A percentile compares a stretch with the other conserved stretches of the same genome.
phyloP scores from a whole-genome alignment of 2,888 invertebrate genomes.

The Congeria kusceri region DNA sequence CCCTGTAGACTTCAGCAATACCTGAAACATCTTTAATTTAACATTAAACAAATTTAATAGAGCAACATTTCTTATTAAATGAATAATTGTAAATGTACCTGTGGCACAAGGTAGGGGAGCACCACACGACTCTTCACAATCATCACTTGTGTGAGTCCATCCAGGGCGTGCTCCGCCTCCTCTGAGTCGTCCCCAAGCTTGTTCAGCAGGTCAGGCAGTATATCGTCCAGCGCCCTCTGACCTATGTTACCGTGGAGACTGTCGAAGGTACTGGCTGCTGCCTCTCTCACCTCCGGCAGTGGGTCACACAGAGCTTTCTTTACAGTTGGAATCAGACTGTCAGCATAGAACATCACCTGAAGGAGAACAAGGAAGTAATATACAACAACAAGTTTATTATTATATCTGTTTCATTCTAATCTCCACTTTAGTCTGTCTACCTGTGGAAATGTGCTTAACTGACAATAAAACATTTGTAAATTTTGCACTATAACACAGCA shows the following conservation, averaged over 20 bases:
- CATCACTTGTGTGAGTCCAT: conserved; percentile 98
- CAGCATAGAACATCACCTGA: conserved; percentile 91
- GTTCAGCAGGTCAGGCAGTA: conserved; percentile 95
- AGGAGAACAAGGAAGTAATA: not conserved
- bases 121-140: conserved; percentile 97
- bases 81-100: conserved; percentile 73
- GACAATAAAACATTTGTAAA: no score
- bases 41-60: no score
- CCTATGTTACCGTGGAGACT: conserved; percentile 97
- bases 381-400: no score
- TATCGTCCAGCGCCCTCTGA: conserved; percentile 97
- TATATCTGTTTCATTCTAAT: no score
- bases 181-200: conserved; percentile 91
- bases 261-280: conserved; percentile 98
- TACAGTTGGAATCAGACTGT: conserved; percentile 96
- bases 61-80: no score
- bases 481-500: no score
- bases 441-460: no score
- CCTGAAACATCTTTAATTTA: no score
- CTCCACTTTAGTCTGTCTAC: no score
- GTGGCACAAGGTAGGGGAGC: conserved; percentile 97
- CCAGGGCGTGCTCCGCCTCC: conserved; percentile 95
- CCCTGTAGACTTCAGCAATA: no score
- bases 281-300: conserved; percentile 94
- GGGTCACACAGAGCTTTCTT: conserved; percentile 95